Percentiles rank a stretch among this genome's conserved stretches.
These are phyloP conservation scores for Pristiophorus japonicus DNA, from an alignment of 2,113 vertebrate genomes.

Conservation along the genomic window DNA sequence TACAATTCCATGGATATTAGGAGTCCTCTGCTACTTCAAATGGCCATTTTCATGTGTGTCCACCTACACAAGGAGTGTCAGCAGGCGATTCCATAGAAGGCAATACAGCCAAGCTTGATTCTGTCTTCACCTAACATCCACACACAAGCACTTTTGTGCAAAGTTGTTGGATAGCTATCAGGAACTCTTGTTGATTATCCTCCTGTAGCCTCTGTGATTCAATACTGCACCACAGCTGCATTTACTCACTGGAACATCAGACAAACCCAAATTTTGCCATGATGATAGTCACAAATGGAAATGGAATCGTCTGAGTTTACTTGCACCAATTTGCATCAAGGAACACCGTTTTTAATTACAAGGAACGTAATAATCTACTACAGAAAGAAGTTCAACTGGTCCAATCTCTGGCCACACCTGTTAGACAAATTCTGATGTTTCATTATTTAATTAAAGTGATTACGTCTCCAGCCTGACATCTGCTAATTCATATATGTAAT, in stretches of 20 bases:
- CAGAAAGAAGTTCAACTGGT: background rate
- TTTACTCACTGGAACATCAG: background rate
- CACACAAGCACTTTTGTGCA: constrained; percentile 14
- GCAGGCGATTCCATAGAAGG: background rate
- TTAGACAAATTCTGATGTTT: background rate
- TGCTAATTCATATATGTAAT: background rate
- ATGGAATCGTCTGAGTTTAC: background rate
- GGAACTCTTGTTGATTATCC: background rate
- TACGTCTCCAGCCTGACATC: background rate
- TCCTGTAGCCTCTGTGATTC: background rate
- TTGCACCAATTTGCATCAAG: constrained; percentile 15
- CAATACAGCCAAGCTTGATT: too few relatives aligned
- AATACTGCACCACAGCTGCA: background rate
- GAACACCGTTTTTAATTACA: background rate
- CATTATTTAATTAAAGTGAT: background rate
- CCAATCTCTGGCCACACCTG: background rate
- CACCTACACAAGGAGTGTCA: background rate
- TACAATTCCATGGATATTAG: background rate
- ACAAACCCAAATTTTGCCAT: background rate
- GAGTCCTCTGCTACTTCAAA: background rate
- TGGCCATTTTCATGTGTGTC: background rate
- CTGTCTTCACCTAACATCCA: background rate
- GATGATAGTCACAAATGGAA: background rate
- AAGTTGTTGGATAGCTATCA: background rate
- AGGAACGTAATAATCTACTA: background rate